These are phyloP conservation scores for Buceros bicornis DNA, from an alignment of 2,797 vertebrate species.

Conservation along the genomic window DNA sequence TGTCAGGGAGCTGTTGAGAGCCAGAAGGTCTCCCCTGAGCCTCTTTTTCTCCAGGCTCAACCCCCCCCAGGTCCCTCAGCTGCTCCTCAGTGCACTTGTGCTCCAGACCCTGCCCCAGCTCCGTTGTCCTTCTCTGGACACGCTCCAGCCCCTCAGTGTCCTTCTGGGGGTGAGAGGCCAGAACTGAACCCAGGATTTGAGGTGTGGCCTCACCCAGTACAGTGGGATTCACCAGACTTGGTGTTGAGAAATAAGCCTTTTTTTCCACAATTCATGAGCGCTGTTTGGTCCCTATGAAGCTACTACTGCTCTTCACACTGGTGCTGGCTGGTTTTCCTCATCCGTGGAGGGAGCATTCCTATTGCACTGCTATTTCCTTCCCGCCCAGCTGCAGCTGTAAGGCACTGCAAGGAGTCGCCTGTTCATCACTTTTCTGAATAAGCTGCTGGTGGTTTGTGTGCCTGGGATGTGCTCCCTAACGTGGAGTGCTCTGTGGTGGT, in stretches of 20 bases:
- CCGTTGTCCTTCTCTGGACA: too few species aligned
- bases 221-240: too few species aligned
- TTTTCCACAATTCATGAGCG: neutral
- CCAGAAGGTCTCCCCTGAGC: too few species aligned
- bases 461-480: neutral
- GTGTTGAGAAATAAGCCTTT: neutral
- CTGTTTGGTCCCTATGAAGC: neutral
- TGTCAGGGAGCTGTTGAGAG: too few species aligned
- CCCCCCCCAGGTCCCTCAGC: too few species aligned
- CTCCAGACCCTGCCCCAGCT: too few species aligned
- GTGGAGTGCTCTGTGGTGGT: accelerated
- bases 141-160: too few species aligned
- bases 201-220: too few species aligned
- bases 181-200: too few species aligned
- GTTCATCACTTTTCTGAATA: neutral
- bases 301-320: neutral
- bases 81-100: too few species aligned
- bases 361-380: accelerated
- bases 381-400: neutral
- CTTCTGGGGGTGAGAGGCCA: too few species aligned
- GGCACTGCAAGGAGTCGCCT: neutral
- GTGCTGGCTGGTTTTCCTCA: neutral
- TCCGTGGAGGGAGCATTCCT: neutral
- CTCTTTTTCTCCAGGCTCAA: too few species aligned
- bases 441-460: neutral